Evolutionary conservation across 2,113 vertebrate genomes (phyloP).

Genomic region (Phalacrocorax pelagicus): DNA sequence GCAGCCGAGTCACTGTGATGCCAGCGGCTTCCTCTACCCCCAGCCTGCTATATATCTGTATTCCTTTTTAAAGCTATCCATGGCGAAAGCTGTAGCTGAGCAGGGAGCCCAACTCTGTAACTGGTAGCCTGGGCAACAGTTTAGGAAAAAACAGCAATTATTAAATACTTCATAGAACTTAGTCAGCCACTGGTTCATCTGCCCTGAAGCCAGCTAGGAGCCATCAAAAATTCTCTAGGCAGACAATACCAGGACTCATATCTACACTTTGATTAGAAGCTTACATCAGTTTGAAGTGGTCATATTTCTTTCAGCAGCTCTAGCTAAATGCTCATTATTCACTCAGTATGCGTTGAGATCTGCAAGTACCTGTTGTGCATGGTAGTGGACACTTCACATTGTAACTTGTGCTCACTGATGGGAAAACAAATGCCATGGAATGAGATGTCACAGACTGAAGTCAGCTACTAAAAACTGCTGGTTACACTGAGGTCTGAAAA

Average conservation of each 20-base stretch:
- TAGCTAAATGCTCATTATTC: accelerated
- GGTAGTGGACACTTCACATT: neutral
- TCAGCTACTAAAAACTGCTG: neutral
- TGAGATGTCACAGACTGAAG: neutral
- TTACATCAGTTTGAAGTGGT: neutral
- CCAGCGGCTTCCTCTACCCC: neutral
- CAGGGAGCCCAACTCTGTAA: neutral
- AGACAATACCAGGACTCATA: neutral
- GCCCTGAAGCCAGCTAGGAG: neutral
- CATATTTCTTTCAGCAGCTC: neutral
- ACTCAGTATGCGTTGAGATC: neutral
- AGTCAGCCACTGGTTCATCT: neutral
- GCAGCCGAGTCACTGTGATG: neutral
- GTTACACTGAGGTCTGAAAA: neutral
- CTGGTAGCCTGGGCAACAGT: neutral
- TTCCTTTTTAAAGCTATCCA: accelerated
- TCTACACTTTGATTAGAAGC: neutral
- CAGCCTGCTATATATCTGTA: neutral
- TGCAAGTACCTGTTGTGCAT: neutral
- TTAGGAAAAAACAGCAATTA: neutral
- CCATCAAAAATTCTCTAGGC: neutral
- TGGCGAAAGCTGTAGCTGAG: neutral
- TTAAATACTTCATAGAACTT: neutral
- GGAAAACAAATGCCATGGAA: neutral
- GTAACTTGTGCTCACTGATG: neutral